Conservation (phyloP, 2,113 vertebrate species). For the Tonatia bakeri region DNA sequence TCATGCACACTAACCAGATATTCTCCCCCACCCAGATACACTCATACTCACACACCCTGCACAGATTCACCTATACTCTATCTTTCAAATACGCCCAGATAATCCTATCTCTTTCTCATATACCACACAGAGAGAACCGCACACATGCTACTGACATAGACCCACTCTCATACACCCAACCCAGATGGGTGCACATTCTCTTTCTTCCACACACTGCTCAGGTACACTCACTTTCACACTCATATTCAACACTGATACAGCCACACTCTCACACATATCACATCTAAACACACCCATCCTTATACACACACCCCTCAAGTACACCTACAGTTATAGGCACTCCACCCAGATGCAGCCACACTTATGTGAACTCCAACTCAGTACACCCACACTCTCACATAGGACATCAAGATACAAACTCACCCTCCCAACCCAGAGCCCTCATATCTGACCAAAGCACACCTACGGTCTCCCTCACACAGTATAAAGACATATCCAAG, state of each 20-base stretch:
- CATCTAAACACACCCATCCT: neutral
- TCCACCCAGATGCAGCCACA: slow-evolving; percentile 16
- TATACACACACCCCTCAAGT: slow-evolving; percentile 14
- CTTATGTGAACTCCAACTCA: slow-evolving; percentile 4
- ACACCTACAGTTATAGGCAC: neutral
- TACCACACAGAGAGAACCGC: neutral
- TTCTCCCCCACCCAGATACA: neutral
- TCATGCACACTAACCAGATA: neutral
- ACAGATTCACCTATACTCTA: neutral
- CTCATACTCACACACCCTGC: neutral
- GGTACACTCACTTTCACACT: slow-evolving; percentile 15
- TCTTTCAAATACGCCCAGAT: neutral
- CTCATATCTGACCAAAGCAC: neutral
- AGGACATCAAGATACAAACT: neutral
- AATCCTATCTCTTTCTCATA: neutral
- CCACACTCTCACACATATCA: slow-evolving; percentile 17
- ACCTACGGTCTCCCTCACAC: neutral
- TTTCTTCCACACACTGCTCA: neutral
- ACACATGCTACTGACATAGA: neutral
- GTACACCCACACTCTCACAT: slow-evolving; percentile 1
- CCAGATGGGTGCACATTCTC: neutral
- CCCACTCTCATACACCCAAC: neutral
- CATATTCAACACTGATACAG: neutral
- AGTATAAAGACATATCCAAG: neutral
- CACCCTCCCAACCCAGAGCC: neutral